Evolutionary conservation across 2,888 invertebrate species (phyloP), one percentile per base, ranked within the genome.

Genomic region (Drosophila imparisetae): DNA sequence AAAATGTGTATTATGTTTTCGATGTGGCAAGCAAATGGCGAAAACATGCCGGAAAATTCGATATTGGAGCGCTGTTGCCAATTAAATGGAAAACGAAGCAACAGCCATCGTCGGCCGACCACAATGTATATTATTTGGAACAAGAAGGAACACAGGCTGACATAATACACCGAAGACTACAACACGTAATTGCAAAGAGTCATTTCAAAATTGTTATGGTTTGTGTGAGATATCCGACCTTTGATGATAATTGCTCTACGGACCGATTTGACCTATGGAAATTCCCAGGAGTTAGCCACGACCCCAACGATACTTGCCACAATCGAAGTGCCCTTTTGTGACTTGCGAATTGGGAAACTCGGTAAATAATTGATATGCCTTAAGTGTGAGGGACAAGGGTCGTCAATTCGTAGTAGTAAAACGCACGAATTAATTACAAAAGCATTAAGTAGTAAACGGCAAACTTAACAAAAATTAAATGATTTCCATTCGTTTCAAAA

Each of bases 261-360:
- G 30, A 32, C 15, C 50, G 40, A 64, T 62, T 72, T 75, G 71
- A 78, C 79, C 66, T 75, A 64, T 74, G 1, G 50, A 18, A 59
- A 52, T 55, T 48, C 34, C 29, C 29, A n/a, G 45, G 10, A 62
- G 36, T 48, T 68, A 34, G 13, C 18, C 45, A 52, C 24, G 42
- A 54, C 48, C 68, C 58, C 38, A 38, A 21, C 38, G 34, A 42
- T 65, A 66, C 50, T 42, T 45, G 50, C 24, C 27, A 27, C 40
- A 54, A 49, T 61, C 54, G 36, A 45, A n/a, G 24, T 69, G 50
- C 45, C 69, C 32, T 57, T 60, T 55, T 18, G 65, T 48, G 38
- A 34, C 38, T 42, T 42, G 36, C 36, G 18, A 38, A 29, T 42
- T 27, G 42, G 42, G 40, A 21, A 21, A 18, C 11, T 61, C 27